A percentile compares a stretch with the other conserved stretches of the same genome.
Conservation (phyloP, 2,888 invertebrate species). For the Hirudinaria manillensis region DNA sequence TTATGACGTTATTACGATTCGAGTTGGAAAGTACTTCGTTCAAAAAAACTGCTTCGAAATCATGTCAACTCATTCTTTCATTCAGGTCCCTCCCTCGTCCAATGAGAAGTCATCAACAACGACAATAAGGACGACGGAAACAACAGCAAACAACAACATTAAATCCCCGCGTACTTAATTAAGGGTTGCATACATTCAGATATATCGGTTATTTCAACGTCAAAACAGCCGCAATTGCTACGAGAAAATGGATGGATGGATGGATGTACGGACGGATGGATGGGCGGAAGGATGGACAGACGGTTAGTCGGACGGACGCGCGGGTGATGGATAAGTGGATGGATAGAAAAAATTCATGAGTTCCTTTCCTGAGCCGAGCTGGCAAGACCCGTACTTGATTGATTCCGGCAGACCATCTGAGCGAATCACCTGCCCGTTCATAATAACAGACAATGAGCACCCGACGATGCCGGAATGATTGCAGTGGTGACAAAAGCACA, state of each 20-base stretch:
- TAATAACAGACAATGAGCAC: constrained; percentile 9
- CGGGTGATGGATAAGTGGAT: background rate
- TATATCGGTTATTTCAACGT: constrained; percentile 4
- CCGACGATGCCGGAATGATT: background rate
- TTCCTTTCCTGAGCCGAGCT: background rate
- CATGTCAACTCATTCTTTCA: background rate
- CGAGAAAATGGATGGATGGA: background rate
- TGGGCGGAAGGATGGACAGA: background rate
- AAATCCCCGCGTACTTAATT: constrained; percentile 6
- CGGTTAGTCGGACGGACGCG: background rate
- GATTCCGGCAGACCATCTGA: constrained; percentile 8
- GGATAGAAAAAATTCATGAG: constrained; percentile 9
- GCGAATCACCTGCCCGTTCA: background rate
- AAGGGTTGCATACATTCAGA: background rate
- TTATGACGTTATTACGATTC: no score
- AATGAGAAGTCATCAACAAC: constrained; percentile 9
- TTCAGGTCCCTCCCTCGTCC: constrained; percentile 3
- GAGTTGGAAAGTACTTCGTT: no score
- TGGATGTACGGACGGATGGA: background rate
- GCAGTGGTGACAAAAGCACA: no score
- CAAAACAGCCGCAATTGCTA: background rate
- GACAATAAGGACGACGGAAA: no score
- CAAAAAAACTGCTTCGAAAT: background rate
- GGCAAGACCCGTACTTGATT: background rate
- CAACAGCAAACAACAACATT: no score